Conservation (phyloP, 2,113 vertebrate genomes). For the Centrocercus urophasianus region DNA sequence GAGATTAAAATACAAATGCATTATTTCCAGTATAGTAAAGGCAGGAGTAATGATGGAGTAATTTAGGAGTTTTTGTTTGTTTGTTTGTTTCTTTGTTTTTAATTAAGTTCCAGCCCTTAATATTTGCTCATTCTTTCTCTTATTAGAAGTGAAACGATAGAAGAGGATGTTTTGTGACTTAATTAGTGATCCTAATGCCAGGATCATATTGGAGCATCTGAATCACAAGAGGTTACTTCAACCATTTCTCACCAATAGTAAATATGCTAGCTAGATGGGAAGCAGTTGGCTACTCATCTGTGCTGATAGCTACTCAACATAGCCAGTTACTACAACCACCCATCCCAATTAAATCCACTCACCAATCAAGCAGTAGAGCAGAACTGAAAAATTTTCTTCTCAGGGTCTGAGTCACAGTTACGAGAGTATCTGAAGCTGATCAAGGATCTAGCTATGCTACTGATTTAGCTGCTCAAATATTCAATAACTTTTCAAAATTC, state of each 20-base stretch:
- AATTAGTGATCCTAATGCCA: not conserved
- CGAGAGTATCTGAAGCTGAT: not conserved
- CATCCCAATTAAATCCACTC: not conserved
- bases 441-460: not conserved
- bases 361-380: not conserved
- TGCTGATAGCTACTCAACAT: not conserved
- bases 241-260: not conserved
- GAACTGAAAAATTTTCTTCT: not conserved
- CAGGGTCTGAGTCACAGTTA: not conserved
- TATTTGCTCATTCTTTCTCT: not conserved
- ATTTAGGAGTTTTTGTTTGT: not conserved
- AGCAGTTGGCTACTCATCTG: not conserved
- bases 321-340: not conserved
- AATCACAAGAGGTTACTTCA: rapidly evolving
- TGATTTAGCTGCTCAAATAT: not conserved
- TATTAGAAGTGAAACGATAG: not conserved
- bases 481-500: not conserved
- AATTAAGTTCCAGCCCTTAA: not conserved
- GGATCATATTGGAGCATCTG: not conserved
- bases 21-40: not conserved
- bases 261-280: not conserved
- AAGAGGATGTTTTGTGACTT: not conserved
- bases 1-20: not conserved
- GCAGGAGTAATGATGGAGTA: not conserved
- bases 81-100: not conserved